Base-by-base conservation (phyloP, 2,797 vertebrate species). In the Phataginus tetradactyla region DNA sequence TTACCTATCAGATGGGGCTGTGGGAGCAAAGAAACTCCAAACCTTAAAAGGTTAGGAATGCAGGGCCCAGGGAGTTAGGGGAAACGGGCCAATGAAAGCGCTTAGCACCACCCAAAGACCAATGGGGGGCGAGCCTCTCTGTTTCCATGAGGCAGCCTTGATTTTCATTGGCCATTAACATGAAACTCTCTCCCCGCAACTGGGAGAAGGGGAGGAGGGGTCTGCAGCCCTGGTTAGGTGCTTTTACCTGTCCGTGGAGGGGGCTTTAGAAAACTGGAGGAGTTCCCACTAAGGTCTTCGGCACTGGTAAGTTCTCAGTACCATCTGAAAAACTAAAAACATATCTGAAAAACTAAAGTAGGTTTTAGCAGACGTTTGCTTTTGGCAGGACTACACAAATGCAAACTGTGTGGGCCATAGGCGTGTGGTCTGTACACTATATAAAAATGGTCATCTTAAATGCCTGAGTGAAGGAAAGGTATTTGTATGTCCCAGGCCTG, bases 41-140 rank as follows among this genome's bases (percentile, higher is more conserved):
- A 96, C 97, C 96, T 96, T 97, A 96, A 97, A 98, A 97, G 97
- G 95, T 93, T 97, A 97, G 97, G 96, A 97, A 98, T 92, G 92
- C 92, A 95, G 63, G 79, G 87, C 84, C 80, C 90, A 85, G 75
- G 55, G 86, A 93, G 42, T 96, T 91, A 94, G 39, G 42, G 69
- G 68, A 85, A 92, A 96, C 0, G 5, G 59, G 80, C 96, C 96
- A 97, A 96, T 97, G 66, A 96, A 95, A 93, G 72, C 0, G 49
- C 96, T 97, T 92, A 96, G 96, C 92, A 98, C 97, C 97, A 97
- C 92, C 45, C 32, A 85, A 90, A 72, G 80, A 90, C 96, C 97
- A 97, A 96, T 97, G 51, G 29, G 18, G 15, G 15, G 8, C 49
- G 49, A 96, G 77, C 37, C 45, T 11, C 37, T 97, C 84, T 96